Evolutionary conservation across 1,140 invertebrate species (phyloP).

Genomic region (Drosophila kepulauana): DNA sequence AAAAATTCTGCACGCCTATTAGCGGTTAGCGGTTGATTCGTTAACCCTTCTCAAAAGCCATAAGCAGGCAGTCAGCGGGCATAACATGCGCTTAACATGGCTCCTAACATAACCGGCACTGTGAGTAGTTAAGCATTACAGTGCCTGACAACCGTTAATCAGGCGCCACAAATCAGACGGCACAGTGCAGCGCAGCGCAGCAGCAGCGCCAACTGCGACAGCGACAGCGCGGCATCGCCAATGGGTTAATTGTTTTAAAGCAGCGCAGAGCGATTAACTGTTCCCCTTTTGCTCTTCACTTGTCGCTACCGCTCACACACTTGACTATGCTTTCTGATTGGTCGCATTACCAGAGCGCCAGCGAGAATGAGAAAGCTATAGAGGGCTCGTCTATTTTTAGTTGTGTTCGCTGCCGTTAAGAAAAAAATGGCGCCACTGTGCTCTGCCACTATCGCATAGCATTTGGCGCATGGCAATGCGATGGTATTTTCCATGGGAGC

Average conservation of each 20-base stretch:
- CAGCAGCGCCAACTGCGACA: constrained; percentile 6
- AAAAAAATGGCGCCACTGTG: constrained; percentile 46
- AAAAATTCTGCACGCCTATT: constrained; percentile 51
- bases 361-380: constrained; percentile 1
- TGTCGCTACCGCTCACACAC: not conserved
- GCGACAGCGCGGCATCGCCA: not conserved
- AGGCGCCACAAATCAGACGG: constrained; percentile 67
- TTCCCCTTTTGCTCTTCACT: not conserved
- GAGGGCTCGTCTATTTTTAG: constrained; percentile 36
- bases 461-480: not conserved
- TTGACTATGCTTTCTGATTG: constrained; percentile 34
- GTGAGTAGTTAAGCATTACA: constrained; percentile 43
- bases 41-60: constrained; percentile 67
- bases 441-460: not conserved
- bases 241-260: constrained; percentile 44
- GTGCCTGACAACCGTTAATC: constrained; percentile 73
- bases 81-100: constrained; percentile 37
- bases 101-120: constrained; percentile 26
- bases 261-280: constrained; percentile 35
- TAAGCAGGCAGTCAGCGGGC: constrained; percentile 32
- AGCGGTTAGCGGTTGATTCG: constrained; percentile 49
- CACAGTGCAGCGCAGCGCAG: not conserved
- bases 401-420: constrained; percentile 27
- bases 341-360: not conserved
- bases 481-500: constrained; percentile 59